Base-by-base conservation (phyloP, 2,888 invertebrate species). In the Melanostoma scalare region DNA sequence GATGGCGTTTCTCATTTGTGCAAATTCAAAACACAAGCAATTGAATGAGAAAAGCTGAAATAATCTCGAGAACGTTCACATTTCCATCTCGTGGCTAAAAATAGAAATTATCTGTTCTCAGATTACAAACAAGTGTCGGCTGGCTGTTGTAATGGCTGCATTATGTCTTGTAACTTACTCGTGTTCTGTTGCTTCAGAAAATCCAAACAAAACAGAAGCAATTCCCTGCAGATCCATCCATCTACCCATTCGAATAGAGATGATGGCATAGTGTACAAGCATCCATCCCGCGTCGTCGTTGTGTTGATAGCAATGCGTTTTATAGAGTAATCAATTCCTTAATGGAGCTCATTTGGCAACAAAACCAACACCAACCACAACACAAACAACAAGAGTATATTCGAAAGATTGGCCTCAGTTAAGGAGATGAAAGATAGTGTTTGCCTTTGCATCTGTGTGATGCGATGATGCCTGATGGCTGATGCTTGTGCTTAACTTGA, bases 281-380 rank as follows among this genome's bases (percentile, higher is more conserved):
- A 53, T 35, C 33, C 52, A 65, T 48, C 55, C 63, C 40, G 33
- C 33, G 52, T 20, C 38, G 31, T 48, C 56, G 48, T 63, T 58
- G 44, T 20, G 44, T 44, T 75, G 80, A 75, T 73, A 80, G 74
- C 58, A 60, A 63, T 74, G 74, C 69, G 50, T 79, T 79, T 75
- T 69, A 44, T 58, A 36, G 61, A 65, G 69, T 44, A 80, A 75
- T 75, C 80, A 74, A 69, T 80, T 80, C 74, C 48, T 40, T 61
- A 68, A 80, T 69, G 74, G 63, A 74, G 63, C 52, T 73, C 79
- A 79, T 79, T 73, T 73, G 50, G 35, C 55, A 55, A 55, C 35
- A 10, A 20, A 36, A 36, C 2, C 35, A n/a, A n/a, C 20, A 20
- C 20, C 20, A 20, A 20, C 20, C 20, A 10, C 10, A 36, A 36